Evolutionary conservation across 1,140 invertebrate genomes (phyloP).

Genomic region (Ceratina australensis): DNA sequence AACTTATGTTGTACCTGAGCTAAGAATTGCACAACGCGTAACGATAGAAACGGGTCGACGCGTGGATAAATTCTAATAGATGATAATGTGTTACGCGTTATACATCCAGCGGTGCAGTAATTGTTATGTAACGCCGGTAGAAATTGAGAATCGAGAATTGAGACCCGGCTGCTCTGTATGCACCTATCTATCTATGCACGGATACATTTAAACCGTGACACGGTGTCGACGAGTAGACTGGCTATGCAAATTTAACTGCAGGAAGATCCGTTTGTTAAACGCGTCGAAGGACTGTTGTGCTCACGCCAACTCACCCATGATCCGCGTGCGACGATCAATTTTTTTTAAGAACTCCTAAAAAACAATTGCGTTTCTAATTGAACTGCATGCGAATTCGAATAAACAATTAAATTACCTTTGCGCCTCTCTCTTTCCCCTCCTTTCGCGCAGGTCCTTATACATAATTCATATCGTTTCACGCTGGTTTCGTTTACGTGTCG

Average conservation of each 20-base stretch:
- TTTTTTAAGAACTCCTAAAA: constrained; percentile 41
- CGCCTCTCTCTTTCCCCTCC: too few relatives aligned
- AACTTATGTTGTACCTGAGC: too few relatives aligned
- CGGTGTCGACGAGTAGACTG: constrained; percentile 54
- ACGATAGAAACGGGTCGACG: constrained; percentile 9
- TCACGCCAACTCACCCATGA: background rate
- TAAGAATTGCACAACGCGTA: background rate
- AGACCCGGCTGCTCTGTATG: constrained; percentile 35
- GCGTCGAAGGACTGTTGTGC: constrained; percentile 58
- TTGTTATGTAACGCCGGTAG: constrained; percentile 61
- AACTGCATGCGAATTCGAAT: too few relatives aligned
- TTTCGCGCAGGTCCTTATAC: too few relatives aligned
- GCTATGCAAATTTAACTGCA: constrained; percentile 74
- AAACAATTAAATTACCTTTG: background rate
- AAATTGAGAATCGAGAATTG: constrained; percentile 52
- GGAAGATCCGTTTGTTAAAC: constrained; percentile 72
- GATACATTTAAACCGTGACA: constrained; percentile 55
- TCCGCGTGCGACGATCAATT: constrained; percentile 28
- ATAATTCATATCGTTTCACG: too few relatives aligned
- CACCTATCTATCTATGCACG: constrained; percentile 15
- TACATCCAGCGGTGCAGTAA: constrained; percentile 42
- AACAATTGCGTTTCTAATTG: too few relatives aligned
- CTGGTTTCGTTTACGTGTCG: too few relatives aligned
- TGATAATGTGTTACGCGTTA: constrained; percentile 23
- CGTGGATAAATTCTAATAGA: constrained; percentile 29